Conservation (phyloP, 2,113 vertebrate genomes). For the Hystrix cristata region DNA sequence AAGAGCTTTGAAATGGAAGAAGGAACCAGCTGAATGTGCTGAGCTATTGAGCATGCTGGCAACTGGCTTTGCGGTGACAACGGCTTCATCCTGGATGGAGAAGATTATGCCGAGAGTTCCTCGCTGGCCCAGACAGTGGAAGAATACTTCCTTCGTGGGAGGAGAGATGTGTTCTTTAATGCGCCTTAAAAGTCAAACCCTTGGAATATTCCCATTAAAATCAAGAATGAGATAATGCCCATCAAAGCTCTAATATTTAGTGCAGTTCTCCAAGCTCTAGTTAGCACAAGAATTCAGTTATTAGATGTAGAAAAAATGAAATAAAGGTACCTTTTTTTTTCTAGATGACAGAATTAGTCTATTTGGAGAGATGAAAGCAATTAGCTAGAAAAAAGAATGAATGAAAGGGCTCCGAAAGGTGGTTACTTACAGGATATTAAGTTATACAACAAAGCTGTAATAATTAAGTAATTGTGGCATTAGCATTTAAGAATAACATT, state of each 20-base stretch:
- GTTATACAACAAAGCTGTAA: background rate
- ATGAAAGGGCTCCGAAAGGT: background rate
- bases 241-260: background rate
- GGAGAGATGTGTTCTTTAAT: background rate
- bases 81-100: background rate
- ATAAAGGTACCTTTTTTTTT: background rate
- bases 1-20: background rate
- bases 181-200: background rate
- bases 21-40: background rate
- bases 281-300: background rate
- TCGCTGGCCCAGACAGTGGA: background rate
- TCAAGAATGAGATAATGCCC: background rate
- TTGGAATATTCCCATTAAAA: background rate
- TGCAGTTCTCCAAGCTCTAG: background rate
- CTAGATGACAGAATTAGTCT: slow-evolving; percentile 16
- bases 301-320: background rate
- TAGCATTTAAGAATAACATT: background rate
- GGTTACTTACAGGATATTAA: slow-evolving; percentile 5
- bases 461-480: slow-evolving; percentile 56
- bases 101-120: background rate
- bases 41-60: background rate
- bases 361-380: slow-evolving; percentile 34
- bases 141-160: background rate
- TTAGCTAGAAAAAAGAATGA: background rate
- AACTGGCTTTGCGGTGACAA: background rate